Conservation (phyloP, 2,797 vertebrate species). For the Brotula barbata region DNA sequence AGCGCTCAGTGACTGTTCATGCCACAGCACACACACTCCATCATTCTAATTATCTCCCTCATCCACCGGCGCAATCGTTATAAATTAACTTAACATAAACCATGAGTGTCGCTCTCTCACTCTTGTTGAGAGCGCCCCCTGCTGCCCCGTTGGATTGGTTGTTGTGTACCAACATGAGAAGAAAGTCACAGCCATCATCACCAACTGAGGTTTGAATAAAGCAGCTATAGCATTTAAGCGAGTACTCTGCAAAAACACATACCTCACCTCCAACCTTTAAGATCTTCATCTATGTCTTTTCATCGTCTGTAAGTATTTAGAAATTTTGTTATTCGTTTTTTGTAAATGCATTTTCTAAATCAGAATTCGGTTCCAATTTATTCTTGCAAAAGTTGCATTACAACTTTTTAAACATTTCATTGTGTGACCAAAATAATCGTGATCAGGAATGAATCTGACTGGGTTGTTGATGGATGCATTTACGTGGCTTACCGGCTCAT, state of each 20-base stretch:
- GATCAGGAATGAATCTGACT: conserved; percentile 63
- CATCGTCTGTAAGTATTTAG: conserved; percentile 51
- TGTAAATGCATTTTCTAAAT: conserved; percentile 59
- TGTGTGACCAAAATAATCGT: conserved; percentile 44
- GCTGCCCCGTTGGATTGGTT: conserved; percentile 62
- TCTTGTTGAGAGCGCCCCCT: conserved; percentile 42
- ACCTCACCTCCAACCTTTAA: conserved; percentile 57
- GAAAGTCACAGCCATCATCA: conserved; percentile 23
- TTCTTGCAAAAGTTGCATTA: conserved; percentile 31
- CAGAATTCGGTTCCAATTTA: conserved; percentile 29
- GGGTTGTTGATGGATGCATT: conserved; percentile 54
- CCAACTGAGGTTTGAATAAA: conserved; percentile 13
- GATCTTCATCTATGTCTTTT: conserved; percentile 51
- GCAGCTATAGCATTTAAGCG: conserved; percentile 1
- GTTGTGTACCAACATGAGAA: conserved; percentile 54
- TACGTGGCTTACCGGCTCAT: conserved; percentile 41
- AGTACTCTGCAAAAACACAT: conserved; percentile 44
- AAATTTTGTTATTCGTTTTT: conserved; percentile 42
- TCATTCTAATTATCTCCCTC: conserved; percentile 3
- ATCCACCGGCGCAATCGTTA: conserved; percentile 5
- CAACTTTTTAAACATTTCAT: conserved; percentile 16
- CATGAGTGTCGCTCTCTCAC: conserved; percentile 15
- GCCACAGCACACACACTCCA: too few relatives aligned
- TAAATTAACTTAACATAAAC: conserved; percentile 19
- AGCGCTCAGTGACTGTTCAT: conserved; percentile 42